Percentiles rank a stretch among this genome's conserved stretches.
These are phyloP conservation scores for Nestor notabilis DNA, from an alignment of 2,113 vertebrate genomes.

Conservation along the genomic window DNA sequence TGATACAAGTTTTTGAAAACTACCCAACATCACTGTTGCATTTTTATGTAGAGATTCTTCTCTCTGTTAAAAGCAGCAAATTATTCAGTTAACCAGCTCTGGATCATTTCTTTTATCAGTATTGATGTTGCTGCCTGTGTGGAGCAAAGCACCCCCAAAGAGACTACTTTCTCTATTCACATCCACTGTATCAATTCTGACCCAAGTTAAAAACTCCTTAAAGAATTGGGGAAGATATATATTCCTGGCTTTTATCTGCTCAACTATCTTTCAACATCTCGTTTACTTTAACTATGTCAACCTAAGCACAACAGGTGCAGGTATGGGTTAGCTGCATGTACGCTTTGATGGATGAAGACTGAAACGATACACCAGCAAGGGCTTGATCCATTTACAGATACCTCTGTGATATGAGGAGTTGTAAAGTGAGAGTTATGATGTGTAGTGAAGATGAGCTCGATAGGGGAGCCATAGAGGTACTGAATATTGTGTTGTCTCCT, in stretches of 20 bases:
- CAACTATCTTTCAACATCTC: neutral
- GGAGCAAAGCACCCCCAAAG: neutral
- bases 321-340: neutral
- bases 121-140: rapidly evolving
- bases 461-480: neutral
- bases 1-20: neutral
- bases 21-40: neutral
- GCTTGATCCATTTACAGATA: neutral
- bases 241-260: neutral
- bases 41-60: neutral
- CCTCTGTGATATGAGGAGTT: neutral
- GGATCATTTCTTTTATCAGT: neutral
- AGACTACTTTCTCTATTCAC: neutral
- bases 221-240: neutral
- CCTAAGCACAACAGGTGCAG: neutral
- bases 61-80: neutral
- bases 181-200: neutral
- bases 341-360: neutral
- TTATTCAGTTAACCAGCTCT: neutral
- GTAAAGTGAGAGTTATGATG: neutral
- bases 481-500: neutral
- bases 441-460: neutral
- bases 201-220: neutral
- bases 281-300: neutral
- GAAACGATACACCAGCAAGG: neutral